phyloP scores from a whole-genome alignment of 2,113 vertebrate genomes.

The Cercocebus atys region DNA sequence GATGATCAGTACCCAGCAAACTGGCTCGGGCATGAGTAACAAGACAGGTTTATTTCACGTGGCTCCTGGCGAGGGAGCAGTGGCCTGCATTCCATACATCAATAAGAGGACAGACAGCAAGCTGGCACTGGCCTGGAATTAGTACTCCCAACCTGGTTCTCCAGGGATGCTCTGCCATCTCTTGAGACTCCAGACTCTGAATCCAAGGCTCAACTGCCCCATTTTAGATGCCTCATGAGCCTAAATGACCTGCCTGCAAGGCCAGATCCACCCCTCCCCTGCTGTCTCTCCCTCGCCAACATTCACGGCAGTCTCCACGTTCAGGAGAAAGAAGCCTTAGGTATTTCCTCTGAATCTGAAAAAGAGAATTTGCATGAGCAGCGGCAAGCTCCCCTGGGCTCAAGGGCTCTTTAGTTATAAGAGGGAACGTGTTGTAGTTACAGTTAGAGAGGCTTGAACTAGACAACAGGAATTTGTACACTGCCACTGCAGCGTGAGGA shows the following conservation, averaged over 20 bases:
- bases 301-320: neutral
- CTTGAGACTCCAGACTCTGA: neutral
- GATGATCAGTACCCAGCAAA: neutral
- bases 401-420: neutral
- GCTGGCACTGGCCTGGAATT: neutral
- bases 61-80: slow-evolving; percentile 31
- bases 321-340: neutral
- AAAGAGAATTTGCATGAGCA: neutral
- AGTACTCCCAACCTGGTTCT: neutral
- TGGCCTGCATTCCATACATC: slow-evolving; percentile 24
- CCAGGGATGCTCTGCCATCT: neutral
- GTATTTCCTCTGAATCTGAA: neutral
- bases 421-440: neutral
- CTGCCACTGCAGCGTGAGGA: accelerated
- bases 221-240: neutral
- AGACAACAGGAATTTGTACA: neutral
- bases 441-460: neutral
- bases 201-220: neutral
- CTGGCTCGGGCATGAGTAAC: slow-evolving; percentile 1
- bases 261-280: neutral
- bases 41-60: slow-evolving; percentile 14
- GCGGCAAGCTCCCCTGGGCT: neutral
- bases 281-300: neutral
- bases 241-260: neutral
- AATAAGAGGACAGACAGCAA: neutral